Percentiles rank a stretch among this genome's conserved stretches.
Conservation (phyloP, 2,797 vertebrate species). For the Lagocephalus sceleratus region DNA sequence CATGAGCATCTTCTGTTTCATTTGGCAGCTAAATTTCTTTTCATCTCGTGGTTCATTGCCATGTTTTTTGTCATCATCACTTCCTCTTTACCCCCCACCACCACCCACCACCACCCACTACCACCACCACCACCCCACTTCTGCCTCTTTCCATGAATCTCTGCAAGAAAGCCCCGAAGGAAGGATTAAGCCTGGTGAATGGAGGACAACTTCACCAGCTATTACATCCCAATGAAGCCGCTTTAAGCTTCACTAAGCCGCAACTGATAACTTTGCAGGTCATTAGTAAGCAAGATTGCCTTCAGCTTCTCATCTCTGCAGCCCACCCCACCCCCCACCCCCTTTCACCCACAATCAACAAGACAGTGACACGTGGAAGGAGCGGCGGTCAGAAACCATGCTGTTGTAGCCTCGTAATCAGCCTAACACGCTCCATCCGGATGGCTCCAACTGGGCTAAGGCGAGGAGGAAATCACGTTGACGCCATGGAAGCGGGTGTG, state of each 20-base stretch:
- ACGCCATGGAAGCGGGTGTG: no score
- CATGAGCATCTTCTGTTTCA: conserved; percentile 34
- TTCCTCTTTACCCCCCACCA: conserved; percentile 31
- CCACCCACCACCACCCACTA: no score
- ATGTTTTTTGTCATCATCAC: conserved; percentile 55
- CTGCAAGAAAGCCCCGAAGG: conserved; percentile 69
- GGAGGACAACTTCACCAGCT: conserved; percentile 75
- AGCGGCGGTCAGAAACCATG: conserved; percentile 39
- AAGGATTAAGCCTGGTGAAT: conserved; percentile 74
- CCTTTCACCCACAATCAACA: conserved; percentile 64
- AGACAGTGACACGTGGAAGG: conserved; percentile 58
- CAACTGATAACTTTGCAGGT: conserved; percentile 81
- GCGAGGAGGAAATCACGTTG: background rate
- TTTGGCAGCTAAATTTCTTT: conserved; percentile 52
- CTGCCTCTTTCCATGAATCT: conserved; percentile 65
- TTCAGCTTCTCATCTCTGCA: conserved; percentile 60
- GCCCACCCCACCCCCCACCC: conserved; percentile 19
- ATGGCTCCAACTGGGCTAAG: no score
- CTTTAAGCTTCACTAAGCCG: conserved; percentile 78
- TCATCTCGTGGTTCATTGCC: conserved; percentile 58
- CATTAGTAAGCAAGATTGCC: conserved; percentile 77
- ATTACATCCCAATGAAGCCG: conserved; percentile 75
- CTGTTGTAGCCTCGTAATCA: no score
- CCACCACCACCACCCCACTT: conserved; percentile 41
- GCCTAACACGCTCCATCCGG: no score